Conservation (phyloP, 2,113 vertebrate genomes). For the Podarcis raffonei region DNA sequence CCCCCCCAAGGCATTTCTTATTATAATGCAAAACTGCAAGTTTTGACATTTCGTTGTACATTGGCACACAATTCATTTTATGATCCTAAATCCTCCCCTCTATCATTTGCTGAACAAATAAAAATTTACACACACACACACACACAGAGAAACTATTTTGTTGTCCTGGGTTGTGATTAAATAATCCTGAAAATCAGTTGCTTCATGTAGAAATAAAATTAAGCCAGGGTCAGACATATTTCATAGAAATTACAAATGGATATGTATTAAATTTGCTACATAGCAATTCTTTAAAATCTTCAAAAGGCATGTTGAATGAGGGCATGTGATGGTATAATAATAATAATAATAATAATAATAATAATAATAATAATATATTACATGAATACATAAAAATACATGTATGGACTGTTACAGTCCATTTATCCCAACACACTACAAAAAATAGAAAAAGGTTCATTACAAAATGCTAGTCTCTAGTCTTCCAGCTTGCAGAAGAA, state of each 20-base stretch:
- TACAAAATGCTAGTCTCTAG: no score
- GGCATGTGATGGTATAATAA: no score
- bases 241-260: background rate
- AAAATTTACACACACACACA: no score
- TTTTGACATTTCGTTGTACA: background rate
- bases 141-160: background rate
- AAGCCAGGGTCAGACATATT: background rate
- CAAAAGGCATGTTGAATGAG: no score
- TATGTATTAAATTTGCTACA: background rate
- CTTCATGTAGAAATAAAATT: background rate
- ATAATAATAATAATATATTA: no score
- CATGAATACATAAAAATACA: no score
- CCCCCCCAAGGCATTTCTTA: background rate
- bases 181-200: background rate
- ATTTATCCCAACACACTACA: no score
- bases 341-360: no score
- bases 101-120: background rate
- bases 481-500: no score
- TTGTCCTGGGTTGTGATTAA: background rate
- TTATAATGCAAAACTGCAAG: background rate
- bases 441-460: no score
- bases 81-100: background rate
- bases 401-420: no score
- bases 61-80: background rate
- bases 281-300: background rate